Evolutionary conservation across 92 coral and sea anemone species (phyloP), one percentile per base, ranked within the genome.

Genomic region (Palythoa grandis): DNA sequence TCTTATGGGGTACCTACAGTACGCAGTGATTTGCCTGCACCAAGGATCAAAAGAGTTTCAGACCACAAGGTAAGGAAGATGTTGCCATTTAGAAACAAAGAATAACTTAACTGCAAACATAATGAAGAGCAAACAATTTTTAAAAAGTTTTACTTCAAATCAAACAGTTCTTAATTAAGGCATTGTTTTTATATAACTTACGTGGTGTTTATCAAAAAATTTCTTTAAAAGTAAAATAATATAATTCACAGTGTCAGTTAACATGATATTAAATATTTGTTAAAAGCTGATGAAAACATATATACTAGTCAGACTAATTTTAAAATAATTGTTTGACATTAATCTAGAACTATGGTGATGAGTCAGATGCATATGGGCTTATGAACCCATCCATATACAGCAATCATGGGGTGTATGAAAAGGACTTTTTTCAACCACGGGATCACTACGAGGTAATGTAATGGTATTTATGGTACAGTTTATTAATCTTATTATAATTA

Each of bases 311-410:
- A 29, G 35, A 29, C 35, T 29, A 54, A 8, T 15, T 3, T 15
- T 58, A 58, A 15, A 58, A 63, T 23, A 50, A 11, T 24, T 15
- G 3, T 87, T 78, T 78, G 13, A 17, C 54, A 39, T 40, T 12
- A 13, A 63, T 24, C 16, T 86, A 96, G 98, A 96, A 96, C 82
- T 96, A 96, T 80, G 99, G 99, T 29, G 99, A 96, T 89, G 99
- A 96, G 78, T 96, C 98, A 23, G 99, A 96, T 92, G 99, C 99
- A 15, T 93, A 95, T 93, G 99, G 99, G 38, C 83, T 96, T 4
- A 92, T 96, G 56, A 96, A 96, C 78, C 99, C 99, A 19, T 94
- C 98, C 74, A 82, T 96, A 22, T 96, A 96, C 91, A 95, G 98
- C 71, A 96, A 91, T 43, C 92, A 76, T 78, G 99, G 99, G 47